These are phyloP conservation scores for Mungos mungo DNA, from an alignment of 2,113 vertebrate species.

Conservation along the genomic window DNA sequence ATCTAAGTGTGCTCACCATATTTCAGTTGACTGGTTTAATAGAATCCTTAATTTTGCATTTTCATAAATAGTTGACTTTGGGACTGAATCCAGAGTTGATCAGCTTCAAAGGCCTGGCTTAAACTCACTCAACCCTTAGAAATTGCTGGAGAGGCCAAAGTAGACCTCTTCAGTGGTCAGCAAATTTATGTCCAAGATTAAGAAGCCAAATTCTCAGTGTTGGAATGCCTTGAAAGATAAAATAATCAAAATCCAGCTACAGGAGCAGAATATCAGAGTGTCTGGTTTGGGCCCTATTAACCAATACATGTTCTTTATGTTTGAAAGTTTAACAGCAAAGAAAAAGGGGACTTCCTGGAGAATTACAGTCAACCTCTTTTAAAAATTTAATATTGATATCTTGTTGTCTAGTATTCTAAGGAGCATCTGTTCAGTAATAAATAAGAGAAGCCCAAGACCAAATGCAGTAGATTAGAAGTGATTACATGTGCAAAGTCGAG, in stretches of 20 bases:
- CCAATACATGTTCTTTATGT: background rate
- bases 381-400: background rate
- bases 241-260: background rate
- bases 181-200: background rate
- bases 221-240: background rate
- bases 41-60: background rate
- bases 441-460: background rate
- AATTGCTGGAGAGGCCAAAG: background rate
- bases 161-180: background rate
- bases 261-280: background rate
- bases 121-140: background rate
- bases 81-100: background rate
- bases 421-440: background rate
- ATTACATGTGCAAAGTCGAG: background rate
- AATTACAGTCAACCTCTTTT: slow-evolving; percentile 30
- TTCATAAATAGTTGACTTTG: background rate
- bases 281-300: background rate
- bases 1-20: background rate
- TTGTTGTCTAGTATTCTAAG: background rate
- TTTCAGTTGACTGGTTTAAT: background rate
- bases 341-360: background rate
- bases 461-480: background rate
- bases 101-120: background rate
- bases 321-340: background rate
- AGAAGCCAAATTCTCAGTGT: background rate